A percentile compares a stretch with the other conserved stretches of the same genome.
Evolutionary conservation across 1,140 invertebrate species (phyloP).

Genomic region (Eumeta japonica): DNA sequence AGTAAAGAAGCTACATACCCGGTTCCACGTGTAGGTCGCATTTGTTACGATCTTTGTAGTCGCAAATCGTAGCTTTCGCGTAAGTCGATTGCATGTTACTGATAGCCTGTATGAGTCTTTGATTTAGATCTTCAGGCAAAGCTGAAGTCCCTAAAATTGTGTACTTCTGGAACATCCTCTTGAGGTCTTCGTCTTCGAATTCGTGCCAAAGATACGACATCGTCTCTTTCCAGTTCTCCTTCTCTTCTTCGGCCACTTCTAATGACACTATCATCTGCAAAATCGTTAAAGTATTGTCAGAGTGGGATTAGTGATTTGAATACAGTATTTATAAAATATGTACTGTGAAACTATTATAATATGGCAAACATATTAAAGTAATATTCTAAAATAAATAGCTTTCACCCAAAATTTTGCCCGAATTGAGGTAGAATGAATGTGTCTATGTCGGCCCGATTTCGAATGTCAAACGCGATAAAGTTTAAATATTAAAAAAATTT

Average conservation of each 20-base stretch:
- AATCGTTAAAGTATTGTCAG: no score
- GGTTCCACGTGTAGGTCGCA: constrained; percentile 77
- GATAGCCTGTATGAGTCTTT: constrained; percentile 63
- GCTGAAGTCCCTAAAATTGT: constrained; percentile 69
- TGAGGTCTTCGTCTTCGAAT: constrained; percentile 61
- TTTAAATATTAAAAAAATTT: no score
- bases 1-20: constrained; percentile 42
- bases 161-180: constrained; percentile 65
- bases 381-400: no score
- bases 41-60: constrained; percentile 63
- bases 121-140: constrained; percentile 65
- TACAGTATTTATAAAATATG: no score
- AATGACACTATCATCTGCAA: constrained; percentile 42
- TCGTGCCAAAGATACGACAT: constrained; percentile 64
- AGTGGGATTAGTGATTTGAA: no score
- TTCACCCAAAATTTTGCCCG: no score
- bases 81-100: constrained; percentile 79
- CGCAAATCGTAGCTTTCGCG: constrained; percentile 77
- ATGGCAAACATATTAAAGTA: no score
- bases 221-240: constrained; percentile 60
- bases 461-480: no score
- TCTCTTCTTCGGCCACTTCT: constrained; percentile 46
- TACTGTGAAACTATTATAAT: no score
- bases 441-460: no score
- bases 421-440: no score